Percentiles rank a stretch among this genome's conserved stretches.
phyloP scores from a whole-genome alignment of 2,888 invertebrate species.

The Synergus laeviventris region DNA sequence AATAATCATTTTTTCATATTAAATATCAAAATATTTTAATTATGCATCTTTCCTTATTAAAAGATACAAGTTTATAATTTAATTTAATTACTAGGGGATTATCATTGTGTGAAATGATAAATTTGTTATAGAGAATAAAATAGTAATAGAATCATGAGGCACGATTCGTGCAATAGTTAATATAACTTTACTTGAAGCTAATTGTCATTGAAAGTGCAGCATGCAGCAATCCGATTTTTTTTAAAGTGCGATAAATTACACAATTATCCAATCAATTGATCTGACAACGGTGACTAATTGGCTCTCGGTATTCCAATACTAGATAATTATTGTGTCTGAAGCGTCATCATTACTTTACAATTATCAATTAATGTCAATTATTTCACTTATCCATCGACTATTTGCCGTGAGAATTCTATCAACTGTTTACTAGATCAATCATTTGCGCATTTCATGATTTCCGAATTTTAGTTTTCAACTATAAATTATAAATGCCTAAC shows the following conservation, averaged over 20 bases:
- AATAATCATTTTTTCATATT: neutral
- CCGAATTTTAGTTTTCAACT: neutral
- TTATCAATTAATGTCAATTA: constrained; percentile 26
- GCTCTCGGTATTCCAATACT: constrained; percentile 11
- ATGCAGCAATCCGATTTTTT: constrained; percentile 5
- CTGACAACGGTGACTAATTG: constrained; percentile 28
- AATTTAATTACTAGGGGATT: neutral
- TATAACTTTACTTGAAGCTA: constrained; percentile 18
- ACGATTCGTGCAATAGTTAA: neutral
- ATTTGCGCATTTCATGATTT: neutral
- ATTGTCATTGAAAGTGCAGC: constrained; percentile 8
- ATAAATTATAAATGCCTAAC: too few relatives aligned
- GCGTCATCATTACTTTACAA: constrained; percentile 21
- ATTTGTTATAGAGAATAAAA: neutral
- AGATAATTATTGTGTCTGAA: constrained; percentile 25
- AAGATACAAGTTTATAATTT: neutral
- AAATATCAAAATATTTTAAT: too few relatives aligned
- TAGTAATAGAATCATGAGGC: neutral
- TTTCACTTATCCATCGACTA: constrained; percentile 4
- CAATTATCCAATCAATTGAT: constrained; percentile 26
- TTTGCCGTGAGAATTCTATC: neutral
- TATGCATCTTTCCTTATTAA: neutral
- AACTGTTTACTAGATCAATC: neutral
- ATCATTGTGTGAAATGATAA: neutral
- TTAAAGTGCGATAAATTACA: constrained; percentile 16